A percentile compares a stretch with the other conserved stretches of the same genome.
Evolutionary conservation across 2,797 vertebrate species (phyloP).

Genomic region (Huso huso): DNA sequence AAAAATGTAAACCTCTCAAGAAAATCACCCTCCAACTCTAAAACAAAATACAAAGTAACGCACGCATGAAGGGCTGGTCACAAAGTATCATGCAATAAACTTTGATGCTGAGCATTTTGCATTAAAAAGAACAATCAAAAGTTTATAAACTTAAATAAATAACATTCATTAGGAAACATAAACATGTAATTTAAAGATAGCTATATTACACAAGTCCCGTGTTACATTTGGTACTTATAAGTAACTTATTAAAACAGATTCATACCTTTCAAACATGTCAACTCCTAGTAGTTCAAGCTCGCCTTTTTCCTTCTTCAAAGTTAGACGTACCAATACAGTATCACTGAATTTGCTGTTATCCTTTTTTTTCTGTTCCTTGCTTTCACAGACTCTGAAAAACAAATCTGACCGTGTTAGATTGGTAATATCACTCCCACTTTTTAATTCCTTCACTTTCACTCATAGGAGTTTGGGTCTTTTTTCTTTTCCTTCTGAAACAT

Average conservation of each 20-base stretch:
- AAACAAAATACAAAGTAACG: constrained; percentile 29
- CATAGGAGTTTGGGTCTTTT: constrained; percentile 18
- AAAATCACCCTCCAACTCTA: constrained; percentile 38
- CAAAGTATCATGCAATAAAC: no score
- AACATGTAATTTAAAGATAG: no score
- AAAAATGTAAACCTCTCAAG: constrained; percentile 25
- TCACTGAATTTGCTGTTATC: neutral
- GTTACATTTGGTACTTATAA: constrained; percentile 15
- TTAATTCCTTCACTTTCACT: constrained; percentile 32
- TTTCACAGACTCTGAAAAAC: neutral
- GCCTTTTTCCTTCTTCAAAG: constrained; percentile 25
- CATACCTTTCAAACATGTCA: constrained; percentile 62
- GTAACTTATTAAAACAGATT: neutral
- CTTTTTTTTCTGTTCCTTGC: neutral
- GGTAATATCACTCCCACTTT: constrained; percentile 15
- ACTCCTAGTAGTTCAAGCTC: constrained; percentile 43
- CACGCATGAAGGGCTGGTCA: no score
- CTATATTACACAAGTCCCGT: no score
- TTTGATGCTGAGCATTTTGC: no score
- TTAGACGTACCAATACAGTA: no score
- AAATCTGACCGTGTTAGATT: no score
- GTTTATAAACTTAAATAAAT: no score
- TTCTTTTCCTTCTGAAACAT: constrained; percentile 43
- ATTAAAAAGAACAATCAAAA: no score
- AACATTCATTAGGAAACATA: no score